A percentile compares a stretch with the other conserved stretches of the same genome.
phyloP scores from a whole-genome alignment of 2,888 invertebrate species.

The Sipha maydis region DNA sequence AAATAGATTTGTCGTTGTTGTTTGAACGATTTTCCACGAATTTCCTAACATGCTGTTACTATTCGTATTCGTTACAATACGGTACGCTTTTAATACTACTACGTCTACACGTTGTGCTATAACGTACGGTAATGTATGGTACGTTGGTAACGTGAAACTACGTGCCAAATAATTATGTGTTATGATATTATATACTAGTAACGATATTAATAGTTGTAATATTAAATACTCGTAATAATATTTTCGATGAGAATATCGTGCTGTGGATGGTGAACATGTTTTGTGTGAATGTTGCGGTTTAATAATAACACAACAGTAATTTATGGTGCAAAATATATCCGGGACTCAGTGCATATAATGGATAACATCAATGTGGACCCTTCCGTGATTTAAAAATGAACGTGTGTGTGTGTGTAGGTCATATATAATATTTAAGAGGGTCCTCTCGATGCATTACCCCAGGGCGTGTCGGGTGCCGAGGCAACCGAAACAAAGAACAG shows the following conservation, averaged over 20 bases:
- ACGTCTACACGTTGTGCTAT: too few relatives aligned
- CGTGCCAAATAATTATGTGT: too few relatives aligned
- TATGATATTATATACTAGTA: not conserved
- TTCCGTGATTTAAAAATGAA: not conserved
- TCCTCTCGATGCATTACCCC: not conserved
- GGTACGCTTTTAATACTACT: too few relatives aligned
- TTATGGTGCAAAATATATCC: not conserved
- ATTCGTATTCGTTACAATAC: too few relatives aligned
- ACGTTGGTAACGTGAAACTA: too few relatives aligned
- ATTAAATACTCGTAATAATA: too few relatives aligned
- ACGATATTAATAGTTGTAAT: not conserved
- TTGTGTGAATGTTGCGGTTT: not conserved
- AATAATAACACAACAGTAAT: slow-evolving; percentile 4
- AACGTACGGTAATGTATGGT: too few relatives aligned
- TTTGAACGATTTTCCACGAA: too few relatives aligned
- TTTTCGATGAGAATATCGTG: not conserved
- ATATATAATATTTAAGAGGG: slow-evolving; percentile 12
- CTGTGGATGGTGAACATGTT: not conserved
- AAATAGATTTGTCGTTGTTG: too few relatives aligned
- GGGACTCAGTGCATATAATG: not conserved
- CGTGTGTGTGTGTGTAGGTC: not conserved
- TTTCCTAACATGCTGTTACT: too few relatives aligned
- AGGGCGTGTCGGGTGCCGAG: not conserved
- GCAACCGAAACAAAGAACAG: not conserved
- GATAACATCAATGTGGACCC: not conserved